Evolutionary conservation across 2,113 vertebrate species (phyloP).

Genomic region (Dinomys branickii): DNA sequence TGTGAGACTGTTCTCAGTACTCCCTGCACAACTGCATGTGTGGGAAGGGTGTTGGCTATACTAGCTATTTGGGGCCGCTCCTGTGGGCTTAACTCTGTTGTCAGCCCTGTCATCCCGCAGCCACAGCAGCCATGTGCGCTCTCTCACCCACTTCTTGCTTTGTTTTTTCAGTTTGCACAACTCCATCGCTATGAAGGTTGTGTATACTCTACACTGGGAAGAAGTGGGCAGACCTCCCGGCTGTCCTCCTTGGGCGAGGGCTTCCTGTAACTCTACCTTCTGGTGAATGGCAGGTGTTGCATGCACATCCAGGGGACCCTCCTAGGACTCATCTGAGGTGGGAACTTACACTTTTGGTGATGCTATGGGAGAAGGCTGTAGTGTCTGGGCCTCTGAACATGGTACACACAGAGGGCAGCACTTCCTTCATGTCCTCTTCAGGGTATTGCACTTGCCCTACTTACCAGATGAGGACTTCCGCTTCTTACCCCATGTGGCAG

Average conservation of each 20-base stretch:
- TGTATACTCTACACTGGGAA: background rate
- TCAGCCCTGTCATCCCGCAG: background rate
- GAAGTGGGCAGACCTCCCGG: background rate
- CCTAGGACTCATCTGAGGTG: background rate
- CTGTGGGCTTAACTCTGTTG: background rate
- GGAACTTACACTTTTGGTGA: background rate
- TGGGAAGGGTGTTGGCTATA: no score
- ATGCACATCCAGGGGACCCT: background rate
- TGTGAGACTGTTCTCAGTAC: background rate
- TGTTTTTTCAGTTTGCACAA: background rate
- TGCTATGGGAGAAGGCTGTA: background rate
- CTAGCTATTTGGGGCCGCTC: background rate
- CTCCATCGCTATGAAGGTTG: background rate
- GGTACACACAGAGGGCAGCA: no score
- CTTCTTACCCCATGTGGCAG: no score
- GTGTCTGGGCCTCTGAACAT: no score
- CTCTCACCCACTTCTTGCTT: background rate
- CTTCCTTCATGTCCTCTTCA: no score
- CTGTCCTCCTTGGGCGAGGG: background rate
- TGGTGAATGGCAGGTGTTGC: background rate
- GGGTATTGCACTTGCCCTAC: no score
- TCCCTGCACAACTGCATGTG: background rate
- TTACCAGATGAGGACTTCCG: no score
- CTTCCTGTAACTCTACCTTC: background rate
- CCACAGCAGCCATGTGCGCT: background rate